Conservation (phyloP, 2,113 vertebrate genomes). For the Cyprinodon brontotheroides region DNA sequence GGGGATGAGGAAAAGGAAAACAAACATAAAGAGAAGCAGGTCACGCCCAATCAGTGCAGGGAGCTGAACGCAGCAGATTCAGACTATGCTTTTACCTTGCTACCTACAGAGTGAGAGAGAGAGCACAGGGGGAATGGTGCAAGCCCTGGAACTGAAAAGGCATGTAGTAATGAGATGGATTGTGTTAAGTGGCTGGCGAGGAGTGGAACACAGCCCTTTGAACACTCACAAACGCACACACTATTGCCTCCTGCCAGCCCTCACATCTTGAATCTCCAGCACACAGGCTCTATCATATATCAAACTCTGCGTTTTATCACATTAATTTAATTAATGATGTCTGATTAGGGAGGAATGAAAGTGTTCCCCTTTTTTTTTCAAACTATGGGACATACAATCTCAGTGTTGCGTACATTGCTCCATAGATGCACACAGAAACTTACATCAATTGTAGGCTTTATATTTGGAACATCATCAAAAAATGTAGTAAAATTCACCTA, state of each 20-base stretch:
- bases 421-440: neutral
- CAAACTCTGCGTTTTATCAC: conserved; percentile 67
- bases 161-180: conserved; percentile 68
- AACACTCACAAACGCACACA: conserved; percentile 25
- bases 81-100: conserved; percentile 59
- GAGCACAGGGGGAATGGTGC: conserved; percentile 34
- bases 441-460: neutral
- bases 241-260: conserved; percentile 31
- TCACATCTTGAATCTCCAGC: conserved; percentile 47
- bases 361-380: conserved; percentile 24
- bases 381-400: neutral
- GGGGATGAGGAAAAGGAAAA: conserved; percentile 61
- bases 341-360: conserved; percentile 38
- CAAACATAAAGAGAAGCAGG: conserved; percentile 69
- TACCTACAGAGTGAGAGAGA: conserved; percentile 38
- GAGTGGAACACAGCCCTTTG: conserved; percentile 22
- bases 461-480: neutral
- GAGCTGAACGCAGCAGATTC: conserved; percentile 61
- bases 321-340: conserved; percentile 69
- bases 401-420: conserved; percentile 12
- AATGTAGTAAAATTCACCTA: neutral
- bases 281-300: conserved; percentile 60
- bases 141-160: conserved; percentile 42
- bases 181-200: conserved; percentile 56
- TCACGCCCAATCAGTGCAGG: conserved; percentile 64